Conservation (phyloP, 2,797 vertebrate species). For the Rhabdophis nuchalis region DNA sequence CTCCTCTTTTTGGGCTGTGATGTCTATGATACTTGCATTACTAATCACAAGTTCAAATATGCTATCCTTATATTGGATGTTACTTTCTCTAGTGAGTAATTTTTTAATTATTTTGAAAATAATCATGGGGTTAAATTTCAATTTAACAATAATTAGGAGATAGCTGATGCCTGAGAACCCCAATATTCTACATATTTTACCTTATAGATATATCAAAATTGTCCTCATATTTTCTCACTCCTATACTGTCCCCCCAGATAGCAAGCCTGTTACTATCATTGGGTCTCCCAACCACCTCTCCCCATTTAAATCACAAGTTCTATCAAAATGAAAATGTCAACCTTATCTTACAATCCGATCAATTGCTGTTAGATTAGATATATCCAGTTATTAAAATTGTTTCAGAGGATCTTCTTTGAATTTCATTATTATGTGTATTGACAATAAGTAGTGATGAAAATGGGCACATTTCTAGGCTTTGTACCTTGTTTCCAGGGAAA, state of each 20-base stretch:
- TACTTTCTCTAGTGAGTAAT: slow-evolving; percentile 54
- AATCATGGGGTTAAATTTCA: background rate
- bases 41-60: slow-evolving; percentile 35
- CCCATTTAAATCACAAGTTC: background rate
- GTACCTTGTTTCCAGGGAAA: background rate
- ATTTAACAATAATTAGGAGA: background rate
- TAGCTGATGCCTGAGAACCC: background rate
- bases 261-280: background rate
- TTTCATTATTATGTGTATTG: background rate
- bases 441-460: background rate
- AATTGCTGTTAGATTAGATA: background rate
- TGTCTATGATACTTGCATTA: background rate
- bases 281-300: background rate
- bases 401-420: background rate
- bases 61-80: slow-evolving; percentile 57
- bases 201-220: background rate
- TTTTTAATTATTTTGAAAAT: background rate
- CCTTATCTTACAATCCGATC: background rate
- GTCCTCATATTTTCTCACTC: background rate
- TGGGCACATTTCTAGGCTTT: background rate
- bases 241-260: background rate
- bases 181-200: background rate
- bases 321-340: background rate
- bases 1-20: slow-evolving; percentile 57
- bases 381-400: background rate